Percentiles rank a stretch among this genome's conserved stretches.
Evolutionary conservation across 2,888 invertebrate species (phyloP).

Genomic region (Selenia dentaria): DNA sequence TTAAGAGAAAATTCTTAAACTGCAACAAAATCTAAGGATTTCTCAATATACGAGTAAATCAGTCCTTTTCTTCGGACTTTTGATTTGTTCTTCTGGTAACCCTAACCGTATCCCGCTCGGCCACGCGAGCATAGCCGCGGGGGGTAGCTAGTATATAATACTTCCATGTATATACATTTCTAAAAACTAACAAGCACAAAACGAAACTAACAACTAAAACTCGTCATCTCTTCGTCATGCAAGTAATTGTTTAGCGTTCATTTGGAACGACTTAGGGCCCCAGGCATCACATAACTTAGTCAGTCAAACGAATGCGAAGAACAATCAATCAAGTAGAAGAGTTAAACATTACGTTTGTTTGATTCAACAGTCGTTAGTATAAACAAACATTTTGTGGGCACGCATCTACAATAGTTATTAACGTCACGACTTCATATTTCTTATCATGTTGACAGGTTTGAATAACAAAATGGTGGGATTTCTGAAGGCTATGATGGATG

Average conservation of each 20-base stretch:
- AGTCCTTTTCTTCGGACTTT: no score
- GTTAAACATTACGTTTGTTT: slow-evolving; percentile 69
- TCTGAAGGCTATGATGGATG: not conserved
- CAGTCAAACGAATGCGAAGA: slow-evolving; percentile 49
- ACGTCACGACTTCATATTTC: slow-evolving; percentile 64
- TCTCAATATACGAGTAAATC: no score
- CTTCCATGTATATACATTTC: no score
- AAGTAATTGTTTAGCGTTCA: slow-evolving; percentile 3
- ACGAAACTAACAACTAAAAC: slow-evolving; percentile 2
- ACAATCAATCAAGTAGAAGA: slow-evolving; percentile 68
- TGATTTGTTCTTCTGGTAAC: no score
- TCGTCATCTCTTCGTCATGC: not conserved
- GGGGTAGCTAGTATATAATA: no score
- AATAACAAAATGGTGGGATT: not conserved
- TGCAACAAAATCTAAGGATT: no score
- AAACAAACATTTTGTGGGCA: slow-evolving; percentile 60
- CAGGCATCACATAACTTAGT: slow-evolving; percentile 42
- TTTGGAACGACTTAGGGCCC: slow-evolving; percentile 38
- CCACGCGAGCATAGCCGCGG: no score
- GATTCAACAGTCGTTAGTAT: slow-evolving; percentile 68
- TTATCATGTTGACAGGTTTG: slow-evolving; percentile 32
- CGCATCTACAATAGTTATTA: slow-evolving; percentile 57
- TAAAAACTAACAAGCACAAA: not conserved
- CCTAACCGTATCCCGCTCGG: no score
- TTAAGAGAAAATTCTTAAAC: no score